Evolutionary conservation across 2,888 invertebrate genomes (phyloP).

Genomic region (Eremobia ochroleuca): DNA sequence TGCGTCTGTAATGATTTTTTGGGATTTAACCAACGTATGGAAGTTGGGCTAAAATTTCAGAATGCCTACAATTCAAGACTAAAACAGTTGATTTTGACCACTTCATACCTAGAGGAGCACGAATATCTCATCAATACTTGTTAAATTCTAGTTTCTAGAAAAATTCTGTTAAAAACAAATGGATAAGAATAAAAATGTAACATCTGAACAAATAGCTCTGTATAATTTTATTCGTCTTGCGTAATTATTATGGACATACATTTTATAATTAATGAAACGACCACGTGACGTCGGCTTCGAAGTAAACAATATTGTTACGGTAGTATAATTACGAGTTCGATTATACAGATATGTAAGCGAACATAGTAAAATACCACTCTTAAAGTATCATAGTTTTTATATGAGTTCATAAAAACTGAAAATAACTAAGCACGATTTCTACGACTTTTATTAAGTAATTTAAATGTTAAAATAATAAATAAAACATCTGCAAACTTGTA

Average conservation of each 20-base stretch:
- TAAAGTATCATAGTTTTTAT: not conserved
- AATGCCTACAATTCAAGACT: not conserved
- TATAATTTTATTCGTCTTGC: constrained; percentile 21
- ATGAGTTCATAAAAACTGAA: not conserved
- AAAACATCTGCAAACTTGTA: not conserved
- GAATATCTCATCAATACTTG: not conserved
- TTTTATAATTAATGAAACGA: constrained; percentile 14
- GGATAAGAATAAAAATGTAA: not conserved
- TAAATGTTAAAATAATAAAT: no score
- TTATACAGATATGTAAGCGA: not conserved
- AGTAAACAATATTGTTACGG: constrained; percentile 28
- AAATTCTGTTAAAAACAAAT: not conserved
- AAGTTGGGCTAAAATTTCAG: not conserved
- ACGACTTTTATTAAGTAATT: not conserved
- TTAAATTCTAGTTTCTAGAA: not conserved
- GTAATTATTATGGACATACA: constrained; percentile 38
- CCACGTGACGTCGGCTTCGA: not conserved
- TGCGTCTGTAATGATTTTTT: not conserved
- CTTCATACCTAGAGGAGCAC: not conserved
- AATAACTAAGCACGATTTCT: not conserved
- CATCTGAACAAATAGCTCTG: constrained; percentile 10
- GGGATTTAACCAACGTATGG: not conserved
- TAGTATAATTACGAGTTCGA: constrained; percentile 1
- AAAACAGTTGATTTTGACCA: not conserved
- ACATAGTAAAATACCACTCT: not conserved